These are phyloP conservation scores for Leptothorax acervorum DNA, from an alignment of 2,888 invertebrate species.

Conservation along the genomic window DNA sequence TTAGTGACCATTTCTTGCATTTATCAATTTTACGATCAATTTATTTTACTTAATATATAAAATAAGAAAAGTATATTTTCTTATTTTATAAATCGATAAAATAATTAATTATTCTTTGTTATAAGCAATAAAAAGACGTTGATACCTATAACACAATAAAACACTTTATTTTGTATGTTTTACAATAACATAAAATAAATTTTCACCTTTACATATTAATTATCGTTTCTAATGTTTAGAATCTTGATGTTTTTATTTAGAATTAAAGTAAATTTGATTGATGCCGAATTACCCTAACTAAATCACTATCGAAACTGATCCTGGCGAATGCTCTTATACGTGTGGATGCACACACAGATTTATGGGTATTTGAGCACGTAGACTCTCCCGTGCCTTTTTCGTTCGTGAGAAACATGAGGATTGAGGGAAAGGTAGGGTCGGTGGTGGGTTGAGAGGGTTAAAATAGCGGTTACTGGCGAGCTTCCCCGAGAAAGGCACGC, in stretches of 20 bases:
- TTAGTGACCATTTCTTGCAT: too few relatives aligned
- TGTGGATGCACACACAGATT: not conserved
- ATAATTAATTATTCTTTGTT: not conserved
- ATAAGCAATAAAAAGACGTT: not conserved
- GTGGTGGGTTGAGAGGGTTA: constrained; percentile 32
- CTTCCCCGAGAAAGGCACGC: constrained; percentile 38
- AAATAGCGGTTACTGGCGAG: constrained; percentile 51
- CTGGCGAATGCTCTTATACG: not conserved
- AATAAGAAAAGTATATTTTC: not conserved
- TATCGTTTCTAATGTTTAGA: not conserved
- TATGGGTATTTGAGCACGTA: constrained; percentile 30
- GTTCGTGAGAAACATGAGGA: constrained; percentile 47
- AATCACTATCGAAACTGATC: constrained; percentile 5
- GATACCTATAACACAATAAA: not conserved
- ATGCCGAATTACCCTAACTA: not conserved
- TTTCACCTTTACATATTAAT: not conserved
- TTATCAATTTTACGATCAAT: not conserved
- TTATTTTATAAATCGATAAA: not conserved
- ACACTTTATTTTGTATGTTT: not conserved
- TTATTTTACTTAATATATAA: not conserved
- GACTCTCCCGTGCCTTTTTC: constrained; percentile 26
- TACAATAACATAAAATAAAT: not conserved
- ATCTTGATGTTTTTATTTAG: not conserved
- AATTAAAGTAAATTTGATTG: not conserved
- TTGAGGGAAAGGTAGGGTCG: not conserved